These are phyloP conservation scores for Ophion costatus DNA, from an alignment of 2,888 invertebrate genomes.

Conservation along the genomic window DNA sequence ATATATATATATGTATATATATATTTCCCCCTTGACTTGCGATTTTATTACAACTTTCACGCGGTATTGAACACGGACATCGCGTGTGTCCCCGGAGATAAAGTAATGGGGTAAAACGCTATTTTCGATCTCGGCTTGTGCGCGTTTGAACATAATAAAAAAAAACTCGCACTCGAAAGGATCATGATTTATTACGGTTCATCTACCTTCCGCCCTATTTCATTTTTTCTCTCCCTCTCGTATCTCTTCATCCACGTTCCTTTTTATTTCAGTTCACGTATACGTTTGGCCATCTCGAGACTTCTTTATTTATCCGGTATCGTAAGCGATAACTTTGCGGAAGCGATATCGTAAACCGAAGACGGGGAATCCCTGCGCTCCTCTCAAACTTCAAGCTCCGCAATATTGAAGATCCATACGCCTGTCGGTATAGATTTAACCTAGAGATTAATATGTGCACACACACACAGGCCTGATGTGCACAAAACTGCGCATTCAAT, in stretches of 20 bases:
- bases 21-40: constrained; percentile 8
- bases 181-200: constrained; percentile 54
- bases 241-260: constrained; percentile 20
- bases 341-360: constrained; percentile 30
- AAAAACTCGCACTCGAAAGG: constrained; percentile 22
- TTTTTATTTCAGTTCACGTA: constrained; percentile 37
- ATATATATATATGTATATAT: background rate
- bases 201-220: constrained; percentile 28
- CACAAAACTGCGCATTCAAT: too few relatives aligned
- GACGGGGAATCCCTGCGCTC: constrained; percentile 33
- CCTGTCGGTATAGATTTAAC: background rate
- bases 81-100: constrained; percentile 45
- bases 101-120: constrained; percentile 49
- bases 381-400: constrained; percentile 3
- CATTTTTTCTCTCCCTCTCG: constrained; percentile 10
- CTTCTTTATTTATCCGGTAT: constrained; percentile 31
- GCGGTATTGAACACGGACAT: constrained; percentile 35
- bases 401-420: background rate
- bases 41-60: constrained; percentile 9
- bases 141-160: constrained; percentile 37
- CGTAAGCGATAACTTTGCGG: constrained; percentile 27
- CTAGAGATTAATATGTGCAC: too few relatives aligned
- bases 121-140: constrained; percentile 13
- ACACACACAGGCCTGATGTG: too few relatives aligned
- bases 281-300: background rate